phyloP scores from a whole-genome alignment of 2,888 invertebrate species.

The Xiphydria camelus region DNA sequence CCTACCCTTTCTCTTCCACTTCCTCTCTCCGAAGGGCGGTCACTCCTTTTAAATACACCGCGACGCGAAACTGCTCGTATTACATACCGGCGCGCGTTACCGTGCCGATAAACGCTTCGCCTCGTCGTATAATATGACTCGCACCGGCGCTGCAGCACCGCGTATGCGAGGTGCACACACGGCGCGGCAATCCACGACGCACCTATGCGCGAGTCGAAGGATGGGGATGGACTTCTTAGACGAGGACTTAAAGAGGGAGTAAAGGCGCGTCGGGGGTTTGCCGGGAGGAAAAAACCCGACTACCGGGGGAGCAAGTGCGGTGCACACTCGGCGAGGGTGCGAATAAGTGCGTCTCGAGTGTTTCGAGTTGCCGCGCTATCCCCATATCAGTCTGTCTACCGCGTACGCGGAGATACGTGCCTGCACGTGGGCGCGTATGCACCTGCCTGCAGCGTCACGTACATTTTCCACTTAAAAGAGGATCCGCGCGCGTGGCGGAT shows the following conservation, averaged over 20 bases:
- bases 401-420: constrained; percentile 27
- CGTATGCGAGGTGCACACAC: constrained; percentile 24
- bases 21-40: no score
- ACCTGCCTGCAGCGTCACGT: no score
- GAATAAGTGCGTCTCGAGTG: constrained; percentile 52
- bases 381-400: constrained; percentile 31
- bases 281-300: constrained; percentile 20
- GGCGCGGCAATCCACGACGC: constrained; percentile 3
- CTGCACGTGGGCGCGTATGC: no score
- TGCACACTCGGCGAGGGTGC: constrained; percentile 44
- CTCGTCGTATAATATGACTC: no score
- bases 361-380: constrained; percentile 39
- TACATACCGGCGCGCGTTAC: no score
- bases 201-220: background rate
- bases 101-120: no score
- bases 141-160: no score
- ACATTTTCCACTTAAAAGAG: no score
- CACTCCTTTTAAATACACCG: no score
- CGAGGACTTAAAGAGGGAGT: constrained; percentile 18
- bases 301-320: constrained; percentile 18
- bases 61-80: no score
- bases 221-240: constrained; percentile 23
- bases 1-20: no score
- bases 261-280: background rate
- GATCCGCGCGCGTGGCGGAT: background rate